Percentiles rank a stretch among this genome's conserved stretches.
These are phyloP conservation scores for Hetaerina americana DNA, from an alignment of 1,140 invertebrate genomes.

Conservation along the genomic window DNA sequence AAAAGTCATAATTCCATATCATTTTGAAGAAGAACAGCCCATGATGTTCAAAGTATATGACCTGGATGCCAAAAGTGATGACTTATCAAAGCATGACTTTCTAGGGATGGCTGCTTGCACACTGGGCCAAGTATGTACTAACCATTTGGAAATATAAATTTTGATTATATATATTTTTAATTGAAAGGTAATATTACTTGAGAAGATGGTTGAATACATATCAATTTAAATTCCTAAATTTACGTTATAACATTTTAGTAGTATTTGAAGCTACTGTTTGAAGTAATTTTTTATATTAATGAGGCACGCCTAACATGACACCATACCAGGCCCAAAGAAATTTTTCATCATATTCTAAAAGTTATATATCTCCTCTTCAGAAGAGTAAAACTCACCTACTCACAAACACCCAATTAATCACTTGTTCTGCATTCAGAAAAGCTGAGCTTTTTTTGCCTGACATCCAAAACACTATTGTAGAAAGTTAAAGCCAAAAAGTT, in stretches of 20 bases:
- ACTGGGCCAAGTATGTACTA: conserved; percentile 26
- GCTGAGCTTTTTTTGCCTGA: no score
- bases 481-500: no score
- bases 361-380: no score
- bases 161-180: neutral
- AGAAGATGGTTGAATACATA: no score
- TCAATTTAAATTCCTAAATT: neutral
- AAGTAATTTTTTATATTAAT: neutral
- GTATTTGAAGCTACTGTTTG: neutral
- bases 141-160: neutral
- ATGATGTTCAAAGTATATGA: conserved; percentile 38
- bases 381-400: no score
- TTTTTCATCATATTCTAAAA: no score
- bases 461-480: no score
- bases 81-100: conserved; percentile 38
- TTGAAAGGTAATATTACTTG: no score
- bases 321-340: no score
- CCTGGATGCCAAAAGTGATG: conserved; percentile 31
- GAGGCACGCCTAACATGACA: neutral
- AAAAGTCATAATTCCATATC: conserved; percentile 31
- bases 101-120: conserved; percentile 36
- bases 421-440: no score
- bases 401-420: no score
- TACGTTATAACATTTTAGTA: neutral
- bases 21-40: conserved; percentile 35